Base-by-base conservation (phyloP, 2,888 invertebrate genomes). In the Tanytarsus gracilentus region DNA sequence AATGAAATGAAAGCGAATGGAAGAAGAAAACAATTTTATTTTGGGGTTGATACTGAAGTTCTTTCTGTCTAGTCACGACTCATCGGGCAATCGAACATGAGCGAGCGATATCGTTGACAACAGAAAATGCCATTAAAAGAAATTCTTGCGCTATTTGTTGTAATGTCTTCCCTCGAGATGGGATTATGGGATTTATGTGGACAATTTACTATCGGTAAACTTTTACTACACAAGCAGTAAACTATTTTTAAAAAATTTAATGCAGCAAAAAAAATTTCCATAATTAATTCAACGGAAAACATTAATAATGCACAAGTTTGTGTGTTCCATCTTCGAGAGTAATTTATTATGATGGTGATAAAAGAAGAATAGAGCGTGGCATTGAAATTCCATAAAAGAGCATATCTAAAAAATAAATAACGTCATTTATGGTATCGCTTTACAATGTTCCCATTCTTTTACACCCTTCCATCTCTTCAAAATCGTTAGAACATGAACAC, bases 341-440 rank as follows among this genome's bases (percentile, higher is more conserved):
- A 58, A 58, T 58, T 58, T 58, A 58, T 58, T 26, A 48, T 48
- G 58, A 48, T 18, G 23, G 29, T 48, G 58, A 58, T 58, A 58
- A 48, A 48, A 25, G 14, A 21, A 36, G 21, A 58, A 44, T 25
- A 40, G n/a, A 33, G 11, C 27, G 18, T 39, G 39, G 14, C 1
- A 3, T 4, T 30, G 33, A n/a, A 33, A 9, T 14, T 36, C 1
- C 36, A 1, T 7, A 14, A 14, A 1, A 3, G 16, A 14, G n/a
- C 14, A 2, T 14, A 36, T 3, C 16, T 4, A n/a, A 55, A 55
- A 33, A 33, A 40, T 25, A 23, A 25, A 51, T 51, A 29, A 30
- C 51, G 51, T 51, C 21, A 48, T 29, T 53, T 36, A 44, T 44
- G 18, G 40, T 51, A 27, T 51, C 51, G 30, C 29, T 55, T 44